Conservation (phyloP, 2,113 vertebrate genomes). For the Triplophysa rosa region DNA sequence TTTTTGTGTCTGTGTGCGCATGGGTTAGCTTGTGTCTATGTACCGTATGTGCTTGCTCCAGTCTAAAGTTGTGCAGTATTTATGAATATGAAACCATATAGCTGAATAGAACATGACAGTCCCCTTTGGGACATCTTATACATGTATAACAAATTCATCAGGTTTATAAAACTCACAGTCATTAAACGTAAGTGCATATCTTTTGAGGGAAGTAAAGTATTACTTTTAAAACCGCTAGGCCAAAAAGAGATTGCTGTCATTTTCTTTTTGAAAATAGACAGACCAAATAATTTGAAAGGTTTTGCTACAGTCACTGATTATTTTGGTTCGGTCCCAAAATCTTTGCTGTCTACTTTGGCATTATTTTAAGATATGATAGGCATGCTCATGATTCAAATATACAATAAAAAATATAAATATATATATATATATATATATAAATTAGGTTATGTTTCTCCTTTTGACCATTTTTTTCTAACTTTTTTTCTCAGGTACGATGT, state of each 20-base stretch:
- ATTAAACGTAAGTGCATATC: neutral
- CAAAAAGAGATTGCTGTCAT: neutral
- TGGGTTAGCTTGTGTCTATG: constrained; percentile 8
- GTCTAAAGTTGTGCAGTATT: constrained; percentile 30
- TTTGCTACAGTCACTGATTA: no score
- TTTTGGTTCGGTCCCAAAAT: no score
- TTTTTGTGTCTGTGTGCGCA: neutral
- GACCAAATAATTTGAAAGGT: no score
- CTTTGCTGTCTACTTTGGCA: no score
- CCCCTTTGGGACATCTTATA: constrained; percentile 21
- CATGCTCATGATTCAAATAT: no score
- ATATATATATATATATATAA: no score
- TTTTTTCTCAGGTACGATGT: constrained; percentile 87
- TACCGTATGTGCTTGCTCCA: neutral
- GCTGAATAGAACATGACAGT: constrained; percentile 23
- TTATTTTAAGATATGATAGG: no score
- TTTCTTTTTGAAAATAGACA: no score
- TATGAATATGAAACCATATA: constrained; percentile 2
- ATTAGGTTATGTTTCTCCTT: no score
- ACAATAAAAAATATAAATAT: no score
- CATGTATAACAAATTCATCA: constrained; percentile 18
- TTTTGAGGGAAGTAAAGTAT: neutral
- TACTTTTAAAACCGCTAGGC: neutral
- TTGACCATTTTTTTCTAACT: neutral
- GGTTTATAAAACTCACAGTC: constrained; percentile 6